These are phyloP conservation scores for Holotrichia oblita DNA, from an alignment of 1,140 invertebrate genomes.

Conservation along the genomic window DNA sequence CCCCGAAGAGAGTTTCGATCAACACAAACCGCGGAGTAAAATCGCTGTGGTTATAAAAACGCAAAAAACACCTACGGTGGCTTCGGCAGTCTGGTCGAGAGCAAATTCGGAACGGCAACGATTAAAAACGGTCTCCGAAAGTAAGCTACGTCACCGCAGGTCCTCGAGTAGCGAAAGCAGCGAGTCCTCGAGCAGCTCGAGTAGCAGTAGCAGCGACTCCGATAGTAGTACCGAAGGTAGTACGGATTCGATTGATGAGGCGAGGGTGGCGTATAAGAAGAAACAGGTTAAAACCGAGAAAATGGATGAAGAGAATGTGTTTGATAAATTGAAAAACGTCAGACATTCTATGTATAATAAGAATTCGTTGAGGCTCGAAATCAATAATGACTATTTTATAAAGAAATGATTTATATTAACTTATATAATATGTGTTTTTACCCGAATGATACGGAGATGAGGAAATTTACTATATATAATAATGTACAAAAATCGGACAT, in stretches of 20 bases:
- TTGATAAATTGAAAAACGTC: background rate
- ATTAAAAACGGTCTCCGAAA: slow-evolving; percentile 41
- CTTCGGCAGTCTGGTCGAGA: slow-evolving; percentile 59
- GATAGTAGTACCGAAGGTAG: background rate
- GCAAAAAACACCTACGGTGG: slow-evolving; percentile 57
- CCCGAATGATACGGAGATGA: background rate
- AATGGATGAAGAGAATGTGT: slow-evolving; percentile 40
- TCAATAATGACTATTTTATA: slow-evolving; percentile 55
- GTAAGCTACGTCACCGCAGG: slow-evolving; percentile 34
- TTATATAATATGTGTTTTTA: background rate
- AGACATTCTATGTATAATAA: slow-evolving; percentile 47
- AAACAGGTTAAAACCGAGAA: slow-evolving; percentile 40
- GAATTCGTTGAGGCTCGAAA: slow-evolving; percentile 57
- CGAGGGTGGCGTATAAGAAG: background rate
- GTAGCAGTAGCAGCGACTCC: background rate
- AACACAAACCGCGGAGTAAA: slow-evolving; percentile 56
- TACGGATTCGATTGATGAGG: slow-evolving; percentile 22
- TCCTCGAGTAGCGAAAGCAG: slow-evolving; percentile 38
- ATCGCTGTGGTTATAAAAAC: slow-evolving; percentile 58
- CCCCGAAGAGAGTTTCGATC: slow-evolving; percentile 43
- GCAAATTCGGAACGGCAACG: slow-evolving; percentile 30
- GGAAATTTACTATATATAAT: background rate
- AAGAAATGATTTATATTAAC: slow-evolving; percentile 41
- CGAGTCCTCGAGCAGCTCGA: background rate
- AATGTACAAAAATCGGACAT: slow-evolving; percentile 22